These are phyloP conservation scores for Anorthoa munda DNA, from an alignment of 2,888 invertebrate genomes.

Conservation along the genomic window DNA sequence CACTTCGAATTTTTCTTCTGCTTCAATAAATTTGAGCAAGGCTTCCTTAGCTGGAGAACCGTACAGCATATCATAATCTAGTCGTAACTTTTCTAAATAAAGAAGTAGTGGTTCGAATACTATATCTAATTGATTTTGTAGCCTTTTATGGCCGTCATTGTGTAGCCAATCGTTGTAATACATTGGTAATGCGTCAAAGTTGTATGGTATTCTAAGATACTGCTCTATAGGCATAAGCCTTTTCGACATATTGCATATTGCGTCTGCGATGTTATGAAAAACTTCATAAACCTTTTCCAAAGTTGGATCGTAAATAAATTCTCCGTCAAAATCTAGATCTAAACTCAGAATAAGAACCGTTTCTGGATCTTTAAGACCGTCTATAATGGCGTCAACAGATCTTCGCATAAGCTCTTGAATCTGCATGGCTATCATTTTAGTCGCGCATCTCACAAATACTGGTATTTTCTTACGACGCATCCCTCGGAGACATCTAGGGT, in stretches of 20 bases:
- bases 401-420: slow-evolving; percentile 93
- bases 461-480: slow-evolving; percentile 82
- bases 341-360: slow-evolving; percentile 92
- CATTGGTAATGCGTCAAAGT: slow-evolving; percentile 90
- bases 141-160: slow-evolving; percentile 87
- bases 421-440: slow-evolving; percentile 89
- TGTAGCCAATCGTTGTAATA: slow-evolving; percentile 91
- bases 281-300: slow-evolving; percentile 89
- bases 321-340: slow-evolving; percentile 89
- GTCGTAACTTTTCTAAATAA: slow-evolving; percentile 89
- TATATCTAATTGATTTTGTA: slow-evolving; percentile 88
- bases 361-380: slow-evolving; percentile 88
- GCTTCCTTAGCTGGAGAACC: slow-evolving; percentile 86
- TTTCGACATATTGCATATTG: slow-evolving; percentile 90
- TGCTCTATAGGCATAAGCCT: slow-evolving; percentile 91
- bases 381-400: slow-evolving; percentile 92
- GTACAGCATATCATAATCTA: slow-evolving; percentile 91
- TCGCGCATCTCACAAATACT: slow-evolving; percentile 84
- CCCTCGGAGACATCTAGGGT: slow-evolving; percentile 85
- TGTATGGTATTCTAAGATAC: slow-evolving; percentile 84
- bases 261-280: slow-evolving; percentile 91
- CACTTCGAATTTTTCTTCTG: slow-evolving; percentile 90
- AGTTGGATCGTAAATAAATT: slow-evolving; percentile 91
- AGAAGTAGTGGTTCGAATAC: slow-evolving; percentile 91
- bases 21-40: slow-evolving; percentile 86